Evolutionary conservation across 92 coral and sea anemone genomes (phyloP).

Genomic region (Paramuricea clavata): DNA sequence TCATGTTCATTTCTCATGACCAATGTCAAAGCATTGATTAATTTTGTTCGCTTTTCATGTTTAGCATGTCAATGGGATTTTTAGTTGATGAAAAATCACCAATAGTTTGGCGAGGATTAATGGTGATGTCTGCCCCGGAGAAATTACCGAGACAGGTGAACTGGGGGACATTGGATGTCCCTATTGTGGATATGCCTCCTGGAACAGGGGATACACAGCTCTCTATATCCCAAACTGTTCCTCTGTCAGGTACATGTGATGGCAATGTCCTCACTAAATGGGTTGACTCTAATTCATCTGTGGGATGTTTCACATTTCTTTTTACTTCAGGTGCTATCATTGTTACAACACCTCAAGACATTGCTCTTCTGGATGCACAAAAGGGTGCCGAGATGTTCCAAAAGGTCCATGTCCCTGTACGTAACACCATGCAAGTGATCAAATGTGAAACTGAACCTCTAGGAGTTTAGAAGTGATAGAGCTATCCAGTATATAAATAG

Average conservation of each 20-base stretch:
- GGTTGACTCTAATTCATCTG: no score
- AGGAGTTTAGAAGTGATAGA: not conserved
- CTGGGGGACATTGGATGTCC: constrained; percentile 93
- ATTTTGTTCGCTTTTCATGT: no score
- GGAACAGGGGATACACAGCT: constrained; percentile 99
- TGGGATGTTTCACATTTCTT: no score
- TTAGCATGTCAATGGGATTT: constrained; percentile 98
- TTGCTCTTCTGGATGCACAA: constrained; percentile 95
- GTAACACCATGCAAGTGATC: constrained; percentile 17
- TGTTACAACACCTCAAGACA: constrained; percentile 98
- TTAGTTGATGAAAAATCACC: constrained; percentile 90
- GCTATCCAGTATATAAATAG: no score
- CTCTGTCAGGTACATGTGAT: no score
- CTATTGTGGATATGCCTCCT: constrained; percentile 99
- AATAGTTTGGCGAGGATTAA: constrained; percentile 98
- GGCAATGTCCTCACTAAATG: no score
- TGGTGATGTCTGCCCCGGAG: constrained; percentile 99
- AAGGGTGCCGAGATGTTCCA: constrained; percentile 97
- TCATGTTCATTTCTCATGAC: no score
- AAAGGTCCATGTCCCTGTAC: constrained; percentile 89
- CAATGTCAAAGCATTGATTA: no score
- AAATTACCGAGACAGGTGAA: constrained; percentile 93
- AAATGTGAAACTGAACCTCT: no score
- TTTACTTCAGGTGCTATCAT: constrained; percentile 91
- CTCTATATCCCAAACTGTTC: constrained; percentile 94